Conservation (phyloP, 2,888 invertebrate genomes). For the Brenthis hecate region DNA sequence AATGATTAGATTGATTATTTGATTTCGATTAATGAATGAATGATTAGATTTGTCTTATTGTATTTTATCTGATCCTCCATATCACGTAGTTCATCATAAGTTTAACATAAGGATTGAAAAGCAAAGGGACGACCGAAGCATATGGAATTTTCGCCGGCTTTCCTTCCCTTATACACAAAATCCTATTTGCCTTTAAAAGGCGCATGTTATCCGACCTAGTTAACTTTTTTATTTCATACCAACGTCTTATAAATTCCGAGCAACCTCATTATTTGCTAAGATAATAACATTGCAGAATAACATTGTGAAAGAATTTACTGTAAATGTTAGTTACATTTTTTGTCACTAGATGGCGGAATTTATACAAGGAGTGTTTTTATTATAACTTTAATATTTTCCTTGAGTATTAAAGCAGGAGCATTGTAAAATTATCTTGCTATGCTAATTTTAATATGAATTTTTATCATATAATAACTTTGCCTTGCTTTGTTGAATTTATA, state of each 20-base stretch:
- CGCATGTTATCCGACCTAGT: slow-evolving; percentile 5
- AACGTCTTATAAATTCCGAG: slow-evolving; percentile 14
- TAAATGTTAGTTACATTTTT: slow-evolving; percentile 1
- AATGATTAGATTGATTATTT: too few relatives aligned
- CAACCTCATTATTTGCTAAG: slow-evolving; percentile 17
- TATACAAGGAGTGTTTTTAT: background rate
- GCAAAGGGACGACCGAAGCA: background rate
- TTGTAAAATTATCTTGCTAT: background rate
- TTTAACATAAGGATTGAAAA: background rate
- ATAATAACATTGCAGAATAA: slow-evolving; percentile 12
- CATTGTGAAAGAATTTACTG: background rate
- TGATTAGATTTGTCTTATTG: too few relatives aligned
- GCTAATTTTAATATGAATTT: too few relatives aligned
- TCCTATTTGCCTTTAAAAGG: background rate
- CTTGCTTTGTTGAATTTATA: too few relatives aligned
- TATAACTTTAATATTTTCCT: background rate
- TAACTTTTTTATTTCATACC: slow-evolving; percentile 18
- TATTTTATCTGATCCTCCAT: too few relatives aligned
- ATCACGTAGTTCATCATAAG: too few relatives aligned
- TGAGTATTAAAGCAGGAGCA: background rate
- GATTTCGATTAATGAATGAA: too few relatives aligned
- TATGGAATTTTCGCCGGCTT: background rate
- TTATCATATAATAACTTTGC: too few relatives aligned
- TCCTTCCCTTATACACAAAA: background rate
- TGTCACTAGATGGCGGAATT: background rate